Evolutionary conservation across 2,888 invertebrate species (phyloP).

Genomic region (Calameuta pallipes): DNA sequence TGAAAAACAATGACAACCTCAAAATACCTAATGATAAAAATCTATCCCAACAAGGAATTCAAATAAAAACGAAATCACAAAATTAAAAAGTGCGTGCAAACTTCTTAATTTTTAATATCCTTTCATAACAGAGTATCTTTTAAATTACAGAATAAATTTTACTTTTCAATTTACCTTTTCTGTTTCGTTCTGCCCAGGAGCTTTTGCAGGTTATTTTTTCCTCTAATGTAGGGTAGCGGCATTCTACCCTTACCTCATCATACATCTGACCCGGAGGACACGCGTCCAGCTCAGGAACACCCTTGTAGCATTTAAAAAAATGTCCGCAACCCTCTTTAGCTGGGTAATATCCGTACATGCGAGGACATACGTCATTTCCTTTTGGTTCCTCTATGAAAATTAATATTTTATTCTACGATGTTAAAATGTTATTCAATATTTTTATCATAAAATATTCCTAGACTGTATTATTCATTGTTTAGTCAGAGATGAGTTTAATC

Average conservation of each 20-base stretch:
- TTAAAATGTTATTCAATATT: neutral
- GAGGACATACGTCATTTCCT: neutral
- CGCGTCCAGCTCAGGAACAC: conserved; percentile 32
- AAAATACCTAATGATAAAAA: neutral
- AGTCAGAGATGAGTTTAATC: no score
- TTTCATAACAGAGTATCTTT: neutral
- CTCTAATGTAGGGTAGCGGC: conserved; percentile 31
- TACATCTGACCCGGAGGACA: conserved; percentile 35
- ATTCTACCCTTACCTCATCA: conserved; percentile 34
- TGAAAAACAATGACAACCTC: neutral
- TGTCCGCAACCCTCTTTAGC: conserved; percentile 35
- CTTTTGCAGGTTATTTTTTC: conserved; percentile 19
- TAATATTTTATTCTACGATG: neutral
- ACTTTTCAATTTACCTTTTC: neutral
- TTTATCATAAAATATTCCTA: neutral
- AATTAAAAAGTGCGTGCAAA: neutral
- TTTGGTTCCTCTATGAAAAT: neutral
- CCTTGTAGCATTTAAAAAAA: conserved; percentile 39
- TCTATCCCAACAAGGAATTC: neutral
- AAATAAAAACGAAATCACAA: neutral
- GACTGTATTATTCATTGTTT: conserved; percentile 4
- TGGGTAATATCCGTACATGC: conserved; percentile 7
- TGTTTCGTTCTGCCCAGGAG: neutral
- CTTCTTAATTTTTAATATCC: neutral
- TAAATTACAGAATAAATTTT: neutral